phyloP scores from a whole-genome alignment of 2,888 invertebrate genomes.

The Myopa testacea region DNA sequence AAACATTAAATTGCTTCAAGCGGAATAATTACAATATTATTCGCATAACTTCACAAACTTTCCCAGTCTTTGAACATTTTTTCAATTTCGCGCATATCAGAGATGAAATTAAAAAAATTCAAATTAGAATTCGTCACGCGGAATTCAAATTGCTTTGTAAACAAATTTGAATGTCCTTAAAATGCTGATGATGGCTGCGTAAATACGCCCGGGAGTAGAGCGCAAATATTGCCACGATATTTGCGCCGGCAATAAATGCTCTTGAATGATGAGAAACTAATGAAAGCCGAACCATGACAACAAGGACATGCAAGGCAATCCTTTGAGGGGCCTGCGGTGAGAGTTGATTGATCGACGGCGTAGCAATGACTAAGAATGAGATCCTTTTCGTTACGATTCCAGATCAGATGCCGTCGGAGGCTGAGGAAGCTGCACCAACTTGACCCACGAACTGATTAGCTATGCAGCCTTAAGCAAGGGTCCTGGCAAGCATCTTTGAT shows the following conservation, averaged over 20 bases:
- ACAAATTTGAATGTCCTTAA: conserved; percentile 8
- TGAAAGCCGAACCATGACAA: background rate
- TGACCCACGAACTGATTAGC: too few relatives aligned
- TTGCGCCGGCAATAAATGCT: background rate
- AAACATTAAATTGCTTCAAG: too few relatives aligned
- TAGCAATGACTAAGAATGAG: background rate
- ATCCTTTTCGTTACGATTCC: too few relatives aligned
- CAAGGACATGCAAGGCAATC: background rate
- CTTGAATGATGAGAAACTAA: background rate
- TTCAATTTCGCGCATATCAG: too few relatives aligned
- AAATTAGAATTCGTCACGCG: conserved; percentile 34
- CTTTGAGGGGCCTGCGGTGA: background rate
- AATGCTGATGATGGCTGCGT: background rate
- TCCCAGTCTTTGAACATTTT: too few relatives aligned
- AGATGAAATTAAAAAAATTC: background rate
- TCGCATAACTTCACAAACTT: too few relatives aligned
- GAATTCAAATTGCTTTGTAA: conserved; percentile 28
- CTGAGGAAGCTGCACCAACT: too few relatives aligned
- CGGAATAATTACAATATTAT: too few relatives aligned
- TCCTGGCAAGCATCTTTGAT: too few relatives aligned
- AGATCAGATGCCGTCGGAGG: too few relatives aligned
- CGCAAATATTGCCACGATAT: background rate
- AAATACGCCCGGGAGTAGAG: background rate
- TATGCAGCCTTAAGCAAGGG: too few relatives aligned
- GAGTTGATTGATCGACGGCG: background rate